Conservation (phyloP, 2,113 vertebrate species). For the Neotoma lepida region DNA sequence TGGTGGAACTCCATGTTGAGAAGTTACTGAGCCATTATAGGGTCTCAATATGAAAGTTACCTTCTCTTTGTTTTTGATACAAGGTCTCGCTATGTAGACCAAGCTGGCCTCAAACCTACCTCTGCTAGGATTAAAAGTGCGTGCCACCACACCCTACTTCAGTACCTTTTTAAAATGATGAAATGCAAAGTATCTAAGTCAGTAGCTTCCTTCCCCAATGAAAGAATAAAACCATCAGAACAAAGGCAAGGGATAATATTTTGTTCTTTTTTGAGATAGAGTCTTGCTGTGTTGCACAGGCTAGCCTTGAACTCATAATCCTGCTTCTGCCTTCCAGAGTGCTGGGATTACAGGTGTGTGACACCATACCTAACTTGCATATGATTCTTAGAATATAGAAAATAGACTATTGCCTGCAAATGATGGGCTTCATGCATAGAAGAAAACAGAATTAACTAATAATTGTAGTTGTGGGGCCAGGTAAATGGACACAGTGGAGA, state of each 20-base stretch:
- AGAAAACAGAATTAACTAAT: background rate
- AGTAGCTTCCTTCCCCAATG: background rate
- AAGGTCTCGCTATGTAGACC: background rate
- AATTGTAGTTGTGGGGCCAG: background rate
- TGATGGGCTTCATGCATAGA: background rate
- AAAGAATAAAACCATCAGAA: background rate
- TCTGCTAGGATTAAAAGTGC: background rate
- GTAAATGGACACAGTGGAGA: background rate
- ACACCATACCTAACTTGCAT: background rate
- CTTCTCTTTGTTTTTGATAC: background rate
- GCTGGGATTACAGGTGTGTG: background rate
- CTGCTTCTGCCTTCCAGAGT: background rate
- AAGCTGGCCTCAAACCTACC: background rate
- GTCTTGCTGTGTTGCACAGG: background rate
- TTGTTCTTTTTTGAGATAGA: background rate
- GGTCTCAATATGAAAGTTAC: background rate
- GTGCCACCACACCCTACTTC: background rate
- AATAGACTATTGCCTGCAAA: background rate
- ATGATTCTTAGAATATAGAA: background rate
- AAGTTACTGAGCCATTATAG: background rate
- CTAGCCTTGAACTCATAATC: background rate
- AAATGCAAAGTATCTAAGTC: background rate
- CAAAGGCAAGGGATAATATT: background rate
- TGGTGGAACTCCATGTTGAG: background rate
- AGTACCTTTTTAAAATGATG: background rate